Percentiles rank a stretch among this genome's conserved stretches.
Conservation (phyloP, 2,797 vertebrate genomes). For the Malurus leucopterus region DNA sequence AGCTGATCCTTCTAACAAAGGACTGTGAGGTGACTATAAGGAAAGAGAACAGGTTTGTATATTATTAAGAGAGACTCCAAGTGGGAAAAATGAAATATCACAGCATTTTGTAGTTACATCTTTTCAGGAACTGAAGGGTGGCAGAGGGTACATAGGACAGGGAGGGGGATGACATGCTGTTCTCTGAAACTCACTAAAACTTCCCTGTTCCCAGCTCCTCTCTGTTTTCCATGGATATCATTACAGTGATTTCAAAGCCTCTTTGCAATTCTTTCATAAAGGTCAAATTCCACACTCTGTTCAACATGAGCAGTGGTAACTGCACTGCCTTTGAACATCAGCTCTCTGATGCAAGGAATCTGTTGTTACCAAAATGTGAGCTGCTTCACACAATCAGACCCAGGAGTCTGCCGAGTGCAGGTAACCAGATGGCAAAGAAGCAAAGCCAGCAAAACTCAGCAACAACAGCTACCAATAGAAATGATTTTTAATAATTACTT, state of each 20-base stretch:
- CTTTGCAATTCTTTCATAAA: neutral
- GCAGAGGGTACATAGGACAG: neutral
- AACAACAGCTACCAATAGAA: neutral
- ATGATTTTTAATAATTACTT: neutral
- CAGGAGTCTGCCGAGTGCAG: neutral
- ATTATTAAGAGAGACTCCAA: neutral
- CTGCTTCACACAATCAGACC: neutral
- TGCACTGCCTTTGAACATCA: neutral
- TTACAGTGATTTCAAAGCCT: neutral
- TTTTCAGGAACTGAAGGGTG: neutral
- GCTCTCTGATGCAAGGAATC: neutral
- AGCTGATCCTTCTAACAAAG: neutral
- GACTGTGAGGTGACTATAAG: neutral
- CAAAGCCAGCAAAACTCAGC: neutral
- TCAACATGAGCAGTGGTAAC: neutral
- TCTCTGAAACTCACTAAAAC: neutral
- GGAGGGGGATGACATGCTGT: neutral
- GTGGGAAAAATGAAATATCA: neutral
- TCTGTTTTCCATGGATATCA: neutral
- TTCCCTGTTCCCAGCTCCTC: neutral
- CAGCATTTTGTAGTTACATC: neutral
- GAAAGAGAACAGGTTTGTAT: neutral
- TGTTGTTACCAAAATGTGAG: neutral
- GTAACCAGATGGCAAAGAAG: neutral
- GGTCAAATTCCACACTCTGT: neutral